Conservation (phyloP, 2,888 invertebrate species). For the Petrolisthes manimaculis region DNA sequence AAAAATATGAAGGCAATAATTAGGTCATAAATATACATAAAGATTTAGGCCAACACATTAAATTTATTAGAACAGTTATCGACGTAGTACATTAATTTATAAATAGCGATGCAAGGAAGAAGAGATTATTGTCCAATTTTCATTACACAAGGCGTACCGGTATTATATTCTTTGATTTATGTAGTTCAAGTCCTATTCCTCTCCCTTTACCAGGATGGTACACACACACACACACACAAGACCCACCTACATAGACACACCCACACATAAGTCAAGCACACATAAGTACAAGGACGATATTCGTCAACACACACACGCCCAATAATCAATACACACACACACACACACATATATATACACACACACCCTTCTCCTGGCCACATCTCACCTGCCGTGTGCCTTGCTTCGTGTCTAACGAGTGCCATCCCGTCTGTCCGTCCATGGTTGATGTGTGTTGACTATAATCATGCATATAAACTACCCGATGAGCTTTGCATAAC, state of each 20-base stretch:
- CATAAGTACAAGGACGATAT: too few relatives aligned
- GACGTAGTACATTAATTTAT: too few relatives aligned
- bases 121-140: too few relatives aligned
- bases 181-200: too few relatives aligned
- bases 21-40: too few relatives aligned
- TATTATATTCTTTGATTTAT: too few relatives aligned
- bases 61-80: too few relatives aligned
- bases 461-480: constrained; percentile 10
- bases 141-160: too few relatives aligned
- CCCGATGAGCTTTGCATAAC: constrained; percentile 24
- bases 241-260: background rate
- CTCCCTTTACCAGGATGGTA: too few relatives aligned
- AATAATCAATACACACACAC: background rate
- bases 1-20: too few relatives aligned
- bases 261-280: background rate
- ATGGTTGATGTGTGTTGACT: constrained; percentile 28
- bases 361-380: background rate
- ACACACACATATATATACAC: constrained; percentile 21
- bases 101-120: too few relatives aligned
- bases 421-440: constrained; percentile 17
- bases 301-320: background rate
- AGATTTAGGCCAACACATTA: too few relatives aligned
- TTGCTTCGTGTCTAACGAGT: background rate
- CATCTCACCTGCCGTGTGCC: constrained; percentile 5
- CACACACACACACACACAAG: background rate